Conservation (phyloP, 2,888 invertebrate genomes). For the Elysia crispata region DNA sequence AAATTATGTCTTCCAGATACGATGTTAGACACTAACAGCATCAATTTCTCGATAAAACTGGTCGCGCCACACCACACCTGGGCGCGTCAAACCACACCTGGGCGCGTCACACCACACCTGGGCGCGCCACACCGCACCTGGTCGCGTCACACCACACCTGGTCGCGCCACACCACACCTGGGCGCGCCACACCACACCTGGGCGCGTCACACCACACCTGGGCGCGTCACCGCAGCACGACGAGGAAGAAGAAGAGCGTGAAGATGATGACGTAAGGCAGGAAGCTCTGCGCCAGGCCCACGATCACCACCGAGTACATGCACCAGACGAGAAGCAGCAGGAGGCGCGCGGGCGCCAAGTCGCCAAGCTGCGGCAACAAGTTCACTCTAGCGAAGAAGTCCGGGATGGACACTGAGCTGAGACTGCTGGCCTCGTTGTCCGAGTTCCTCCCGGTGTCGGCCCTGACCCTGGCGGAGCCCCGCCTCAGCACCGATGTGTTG, state of each 20-base stretch:
- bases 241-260: slow-evolving; percentile 56
- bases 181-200: too few species aligned
- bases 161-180: too few species aligned
- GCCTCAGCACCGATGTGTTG: slow-evolving; percentile 16
- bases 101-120: too few species aligned
- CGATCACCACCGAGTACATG: slow-evolving; percentile 56
- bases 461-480: not conserved
- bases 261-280: slow-evolving; percentile 59
- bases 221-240: slow-evolving; percentile 51
- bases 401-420: slow-evolving; percentile 42
- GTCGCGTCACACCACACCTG: too few species aligned
- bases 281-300: slow-evolving; percentile 56
- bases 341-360: slow-evolving; percentile 41
- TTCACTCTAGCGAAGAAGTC: slow-evolving; percentile 33
- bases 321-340: slow-evolving; percentile 57
- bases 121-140: slow-evolving; percentile 25
- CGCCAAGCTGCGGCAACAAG: slow-evolving; percentile 25
- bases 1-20: too few species aligned
- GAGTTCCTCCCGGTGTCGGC: not conserved
- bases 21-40: too few species aligned
- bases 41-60: too few species aligned
- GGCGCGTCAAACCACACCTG: too few species aligned
- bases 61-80: too few species aligned
- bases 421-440: slow-evolving; percentile 38
- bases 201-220: too few species aligned